Base-by-base conservation (phyloP, 2,888 invertebrate genomes). In the Hyposoter dolosus region DNA sequence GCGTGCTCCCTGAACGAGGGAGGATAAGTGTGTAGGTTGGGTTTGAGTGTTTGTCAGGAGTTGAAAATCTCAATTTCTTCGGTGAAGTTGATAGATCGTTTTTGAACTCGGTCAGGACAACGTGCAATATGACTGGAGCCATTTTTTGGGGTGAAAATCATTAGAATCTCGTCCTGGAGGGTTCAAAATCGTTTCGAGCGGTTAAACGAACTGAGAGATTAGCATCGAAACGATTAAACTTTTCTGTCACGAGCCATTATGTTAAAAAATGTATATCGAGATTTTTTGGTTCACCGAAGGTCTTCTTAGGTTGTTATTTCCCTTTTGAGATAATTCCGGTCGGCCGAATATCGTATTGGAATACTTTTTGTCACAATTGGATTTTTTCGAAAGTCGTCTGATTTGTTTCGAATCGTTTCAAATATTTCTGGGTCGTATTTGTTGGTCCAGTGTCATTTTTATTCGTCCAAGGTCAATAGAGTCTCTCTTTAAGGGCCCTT, bases 51-150 rank as follows among this genome's bases (percentile, higher is more conserved):
- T 89, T 86, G 89, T 88, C 88, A 87, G 88, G 88, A 89, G 88
- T 89, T 82, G 84, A 88, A 89, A 90, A 88, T 90, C 89, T 90
- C 89, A 90, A 91, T 90, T 89, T 91, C 87, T 15, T 23, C 76
- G 84, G 74, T 90, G 90, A 89, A 88, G 90, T 88, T 90, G 91
- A 91, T 90, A 89, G 89, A 91, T 91, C 88, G 88, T 82, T 79
- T 79, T 75, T 45, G 35, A 17, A 66, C n/a, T 65, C 77, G 15
- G 50, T 32, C 17, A 63, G 45, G 47, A 19, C 66, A 35, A 35
- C n/a, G 35, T 53, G 63, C 50, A 50, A n/a, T 78, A 74, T 63
- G 72, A 28, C 45, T 80, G 50, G n/a, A 60, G 65, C 19, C 35
- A 35, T 65, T 75, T 77, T 77, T 35, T 77, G 35, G 50, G 35